phyloP scores from a whole-genome alignment of 2,113 vertebrate genomes.

The Sphaerodactylus townsendi region DNA sequence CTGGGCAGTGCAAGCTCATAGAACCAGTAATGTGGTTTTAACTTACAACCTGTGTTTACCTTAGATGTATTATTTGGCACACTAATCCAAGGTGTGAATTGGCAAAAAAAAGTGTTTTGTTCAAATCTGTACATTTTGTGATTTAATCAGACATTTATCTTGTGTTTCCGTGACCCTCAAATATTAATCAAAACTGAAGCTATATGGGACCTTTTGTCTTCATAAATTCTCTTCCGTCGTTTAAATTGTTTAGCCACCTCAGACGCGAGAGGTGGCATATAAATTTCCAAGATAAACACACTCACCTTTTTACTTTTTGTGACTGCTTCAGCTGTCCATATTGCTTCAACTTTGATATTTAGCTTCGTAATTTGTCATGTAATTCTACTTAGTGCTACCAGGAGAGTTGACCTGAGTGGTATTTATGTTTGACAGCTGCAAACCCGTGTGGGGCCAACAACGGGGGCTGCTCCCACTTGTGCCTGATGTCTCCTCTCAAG shows the following conservation, averaged over 20 bases:
- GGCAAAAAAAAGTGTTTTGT: not conserved
- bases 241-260: no score
- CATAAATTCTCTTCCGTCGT: no score
- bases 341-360: constrained; percentile 23
- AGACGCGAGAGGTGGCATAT: no score
- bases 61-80: not conserved
- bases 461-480: constrained; percentile 95
- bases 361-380: constrained; percentile 51
- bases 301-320: not conserved
- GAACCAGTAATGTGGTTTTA: not conserved
- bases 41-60: not conserved
- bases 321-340: constrained; percentile 54
- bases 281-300: no score
- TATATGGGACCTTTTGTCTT: not conserved
- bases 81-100: not conserved
- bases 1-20: no score
- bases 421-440: constrained; percentile 75
- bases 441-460: constrained; percentile 88
- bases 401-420: constrained; percentile 73
- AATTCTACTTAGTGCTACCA: constrained; percentile 44
- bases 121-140: not conserved
- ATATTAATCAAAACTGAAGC: not conserved
- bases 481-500: constrained; percentile 89
- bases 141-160: not conserved
- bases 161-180: not conserved